Conservation (phyloP, 2,113 vertebrate genomes). For the Phaetusa simplex region DNA sequence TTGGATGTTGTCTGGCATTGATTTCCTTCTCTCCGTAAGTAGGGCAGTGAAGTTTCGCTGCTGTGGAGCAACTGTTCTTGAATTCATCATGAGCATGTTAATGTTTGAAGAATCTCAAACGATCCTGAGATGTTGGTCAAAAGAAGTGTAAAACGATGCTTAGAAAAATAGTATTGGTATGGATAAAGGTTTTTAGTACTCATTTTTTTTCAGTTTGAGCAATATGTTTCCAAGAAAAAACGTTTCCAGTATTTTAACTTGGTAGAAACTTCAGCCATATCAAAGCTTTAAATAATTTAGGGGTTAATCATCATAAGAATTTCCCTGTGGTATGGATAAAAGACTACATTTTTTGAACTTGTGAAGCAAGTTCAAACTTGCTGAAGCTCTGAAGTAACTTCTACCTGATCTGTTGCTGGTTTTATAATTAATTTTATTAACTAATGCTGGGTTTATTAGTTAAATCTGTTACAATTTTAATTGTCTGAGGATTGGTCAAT, state of each 20-base stretch:
- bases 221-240: not conserved
- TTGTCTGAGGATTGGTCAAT: not conserved
- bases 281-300: conserved; percentile 15
- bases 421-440: not conserved
- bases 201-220: not conserved
- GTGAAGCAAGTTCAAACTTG: not conserved
- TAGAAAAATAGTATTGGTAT: conserved; percentile 2
- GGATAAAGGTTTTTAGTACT: not conserved
- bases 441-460: not conserved
- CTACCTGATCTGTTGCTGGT: not conserved
- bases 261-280: not conserved
- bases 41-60: not conserved
- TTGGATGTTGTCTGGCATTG: not conserved
- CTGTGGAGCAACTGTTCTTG: not conserved
- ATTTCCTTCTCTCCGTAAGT: not conserved
- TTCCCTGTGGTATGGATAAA: conserved; percentile 3
- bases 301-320: not conserved
- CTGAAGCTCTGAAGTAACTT: not conserved
- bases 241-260: not conserved
- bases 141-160: not conserved
- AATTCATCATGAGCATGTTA: not conserved
- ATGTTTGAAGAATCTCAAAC: not conserved
- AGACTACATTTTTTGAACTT: not conserved
- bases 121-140: not conserved
- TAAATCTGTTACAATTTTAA: not conserved